Evolutionary conservation across 1,140 invertebrate species (phyloP).

Genomic region (Achatina immaculata): DNA sequence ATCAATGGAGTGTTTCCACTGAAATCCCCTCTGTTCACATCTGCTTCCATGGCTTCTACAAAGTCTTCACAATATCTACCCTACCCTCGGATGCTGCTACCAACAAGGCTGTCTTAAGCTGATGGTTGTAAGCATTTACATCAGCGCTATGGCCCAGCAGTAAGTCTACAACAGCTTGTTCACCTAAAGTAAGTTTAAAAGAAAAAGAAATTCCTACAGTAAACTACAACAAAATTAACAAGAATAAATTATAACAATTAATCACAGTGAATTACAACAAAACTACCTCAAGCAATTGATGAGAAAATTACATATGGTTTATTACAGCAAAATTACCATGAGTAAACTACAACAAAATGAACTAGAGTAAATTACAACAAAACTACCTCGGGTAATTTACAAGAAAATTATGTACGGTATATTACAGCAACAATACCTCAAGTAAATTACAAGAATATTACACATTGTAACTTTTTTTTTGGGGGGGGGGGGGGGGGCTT

Average conservation of each 20-base stretch:
- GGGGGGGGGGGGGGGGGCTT: no score
- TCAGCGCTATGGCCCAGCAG: neutral
- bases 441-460: no score
- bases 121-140: slow-evolving; percentile 1
- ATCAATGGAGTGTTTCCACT: neutral
- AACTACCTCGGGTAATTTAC: neutral
- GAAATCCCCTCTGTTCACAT: neutral
- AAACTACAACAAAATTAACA: neutral
- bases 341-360: no score
- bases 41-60: neutral
- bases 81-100: neutral
- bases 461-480: neutral
- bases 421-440: neutral
- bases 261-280: neutral
- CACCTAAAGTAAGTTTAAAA: neutral
- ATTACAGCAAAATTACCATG: neutral
- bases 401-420: neutral
- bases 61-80: neutral
- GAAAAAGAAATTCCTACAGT: neutral
- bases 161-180: neutral
- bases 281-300: neutral
- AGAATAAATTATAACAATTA: neutral
- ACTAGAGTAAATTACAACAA: neutral
- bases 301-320: neutral
- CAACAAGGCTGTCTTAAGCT: neutral